Evolutionary conservation across 2,888 invertebrate species (phyloP), one percentile per base, ranked within the genome.

Genomic region (Ichneumoninae sp.): DNA sequence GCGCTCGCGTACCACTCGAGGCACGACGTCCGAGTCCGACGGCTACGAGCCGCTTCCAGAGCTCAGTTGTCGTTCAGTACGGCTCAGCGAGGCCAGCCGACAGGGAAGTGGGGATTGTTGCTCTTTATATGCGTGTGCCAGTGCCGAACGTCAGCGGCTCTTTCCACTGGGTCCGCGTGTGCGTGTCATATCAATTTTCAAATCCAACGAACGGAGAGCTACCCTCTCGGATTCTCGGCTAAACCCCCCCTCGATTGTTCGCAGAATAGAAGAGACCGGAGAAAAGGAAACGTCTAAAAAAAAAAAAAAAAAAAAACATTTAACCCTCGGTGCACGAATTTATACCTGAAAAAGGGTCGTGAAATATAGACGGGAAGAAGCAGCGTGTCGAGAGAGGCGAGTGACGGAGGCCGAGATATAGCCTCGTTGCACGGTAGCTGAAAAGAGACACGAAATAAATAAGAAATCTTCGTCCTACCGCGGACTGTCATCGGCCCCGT

Each of bases 61-160:
- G 94, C 94, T 95, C 95, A 95, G 95, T 95, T 94, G 94, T 94
- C 94, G 94, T 92, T 94, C 93, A 93, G 93, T 93, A 92, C 91
- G 93, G 93, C 93, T 92, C 92, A 91, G 93, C 92, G 92, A 92
- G 92, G 93, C 92, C 91, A 92, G 88, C 79, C 92, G 91, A 92
- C 91, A 92, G 92, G 91, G 92, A 92, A 92, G 92, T 77, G 91
- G 91, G 91, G 87, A 89, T 89, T 88, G 75, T 81, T 78, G 82
- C 63, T 47, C 66, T 65, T 63, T 66, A 73, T 83, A 87, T 47
- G 70, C 81, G 78, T 76, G 81, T 81, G 78, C 68, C 54, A 69
- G 76, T 47, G 33, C 44, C 57, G 57, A 57, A 30, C 52, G 26
- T 54, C 33, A 70, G 26, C 30, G 36, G 19, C 40, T 52, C 36